Percentiles rank a stretch among this genome's conserved stretches.
These are phyloP conservation scores for Sinocyclocheilus rhinocerous DNA, from an alignment of 2,113 vertebrate species.

Conservation along the genomic window DNA sequence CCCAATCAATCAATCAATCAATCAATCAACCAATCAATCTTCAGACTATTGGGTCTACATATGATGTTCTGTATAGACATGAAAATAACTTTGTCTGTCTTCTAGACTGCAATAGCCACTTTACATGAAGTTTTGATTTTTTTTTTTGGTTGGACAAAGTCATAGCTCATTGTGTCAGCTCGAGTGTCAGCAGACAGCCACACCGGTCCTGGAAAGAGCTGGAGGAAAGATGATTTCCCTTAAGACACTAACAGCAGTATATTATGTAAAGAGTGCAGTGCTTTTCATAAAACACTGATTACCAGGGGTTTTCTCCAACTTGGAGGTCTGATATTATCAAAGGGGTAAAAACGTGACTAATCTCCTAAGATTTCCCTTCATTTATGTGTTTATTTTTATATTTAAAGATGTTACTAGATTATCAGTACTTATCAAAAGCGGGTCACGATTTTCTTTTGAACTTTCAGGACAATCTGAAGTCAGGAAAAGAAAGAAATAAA, in stretches of 20 bases:
- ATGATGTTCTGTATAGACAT: neutral
- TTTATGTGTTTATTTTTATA: constrained; percentile 20
- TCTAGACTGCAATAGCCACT: neutral
- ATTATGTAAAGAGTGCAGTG: neutral
- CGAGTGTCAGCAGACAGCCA: neutral
- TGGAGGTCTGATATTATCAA: constrained; percentile 20
- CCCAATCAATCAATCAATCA: too few species aligned
- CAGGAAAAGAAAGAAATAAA: constrained; percentile 11
- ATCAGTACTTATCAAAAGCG: constrained; percentile 27
- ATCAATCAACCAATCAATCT: too few species aligned
- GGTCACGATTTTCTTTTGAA: constrained; percentile 42
- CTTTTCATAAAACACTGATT: constrained; percentile 10
- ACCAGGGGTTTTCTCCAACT: neutral
- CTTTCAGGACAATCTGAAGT: constrained; percentile 9
- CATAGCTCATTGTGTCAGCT: neutral
- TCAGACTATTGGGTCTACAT: too few species aligned
- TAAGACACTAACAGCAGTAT: neutral
- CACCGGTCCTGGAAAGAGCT: neutral
- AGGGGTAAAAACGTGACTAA: constrained; percentile 13
- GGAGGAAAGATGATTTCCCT: constrained; percentile 13
- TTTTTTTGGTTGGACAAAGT: neutral
- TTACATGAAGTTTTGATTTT: neutral
- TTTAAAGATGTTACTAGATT: constrained; percentile 46
- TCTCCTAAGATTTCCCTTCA: neutral
- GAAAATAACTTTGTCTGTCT: neutral